Conservation (phyloP, 2,113 vertebrate species). For the Cyprinodon tularosa region DNA sequence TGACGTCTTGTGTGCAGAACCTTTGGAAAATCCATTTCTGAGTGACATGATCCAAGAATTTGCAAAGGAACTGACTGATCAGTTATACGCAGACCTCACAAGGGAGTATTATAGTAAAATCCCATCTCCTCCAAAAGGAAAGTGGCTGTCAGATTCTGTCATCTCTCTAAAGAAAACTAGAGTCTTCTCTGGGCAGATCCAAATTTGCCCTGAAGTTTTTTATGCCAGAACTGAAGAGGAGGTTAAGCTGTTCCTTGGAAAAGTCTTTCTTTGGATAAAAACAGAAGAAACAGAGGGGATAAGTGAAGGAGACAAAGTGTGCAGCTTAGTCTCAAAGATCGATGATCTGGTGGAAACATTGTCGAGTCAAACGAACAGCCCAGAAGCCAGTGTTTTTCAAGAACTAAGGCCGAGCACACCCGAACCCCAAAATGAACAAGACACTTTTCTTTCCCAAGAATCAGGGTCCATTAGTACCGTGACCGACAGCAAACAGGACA, state of each 20-base stretch:
- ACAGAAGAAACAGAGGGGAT: background rate
- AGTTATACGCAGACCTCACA: background rate
- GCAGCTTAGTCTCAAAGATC: no score
- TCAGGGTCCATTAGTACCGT: no score
- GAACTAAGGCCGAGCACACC: no score
- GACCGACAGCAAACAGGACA: no score
- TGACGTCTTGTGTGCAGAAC: no score
- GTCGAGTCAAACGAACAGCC: no score
- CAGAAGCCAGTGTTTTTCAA: no score
- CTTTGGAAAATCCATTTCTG: no score
- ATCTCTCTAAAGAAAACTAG: background rate
- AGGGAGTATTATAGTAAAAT: background rate
- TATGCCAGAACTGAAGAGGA: constrained; percentile 1
- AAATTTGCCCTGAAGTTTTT: constrained; percentile 6
- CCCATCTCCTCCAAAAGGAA: background rate
- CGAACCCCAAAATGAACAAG: no score
- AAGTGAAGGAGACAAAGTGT: background rate
- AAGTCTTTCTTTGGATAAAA: background rate
- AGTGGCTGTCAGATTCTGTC: background rate
- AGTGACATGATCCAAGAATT: background rate
- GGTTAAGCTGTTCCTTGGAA: background rate
- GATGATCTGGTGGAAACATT: background rate
- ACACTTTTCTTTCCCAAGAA: no score
- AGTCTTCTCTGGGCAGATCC: no score
- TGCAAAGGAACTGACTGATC: background rate